Base-by-base conservation (phyloP, 2,113 vertebrate species). In the Eulemur rufifrons region DNA sequence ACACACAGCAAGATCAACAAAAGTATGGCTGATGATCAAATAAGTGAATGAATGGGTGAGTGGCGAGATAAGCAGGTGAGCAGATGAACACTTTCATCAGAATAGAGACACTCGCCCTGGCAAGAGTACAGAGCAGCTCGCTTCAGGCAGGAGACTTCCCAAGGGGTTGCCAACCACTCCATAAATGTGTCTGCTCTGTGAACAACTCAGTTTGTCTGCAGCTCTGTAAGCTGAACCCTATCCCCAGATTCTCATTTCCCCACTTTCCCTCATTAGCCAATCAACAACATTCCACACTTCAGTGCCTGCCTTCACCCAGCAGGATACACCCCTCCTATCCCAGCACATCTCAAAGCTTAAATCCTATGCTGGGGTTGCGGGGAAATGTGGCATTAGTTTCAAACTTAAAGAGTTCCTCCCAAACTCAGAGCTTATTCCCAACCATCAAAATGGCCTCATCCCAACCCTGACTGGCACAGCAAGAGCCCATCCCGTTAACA, bases 401-500 rank as follows among this genome's bases (percentile, higher is more conserved):
- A 64, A 97, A 86, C 73, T 78, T 90, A 78, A 80, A 82, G 32
- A 78, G 47, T 85, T 95, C 92, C 59, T 94, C 64, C 37, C 69
- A 86, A 86, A 71, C 83, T 95, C 85, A 86, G 29, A 95, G 77
- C 89, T 95, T 95, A 97, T 95, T 88, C 76, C 68, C 76, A 92
- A 97, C 52, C 74, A 95, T 94, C 81, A 87, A 96, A 96, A 96
- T 42, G n/a, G 96, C 81, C 61, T 92, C 90, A 88, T 84, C 86
- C 92, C 82, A 96, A 74, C 73, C 73, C 90, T 95, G 91, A 97
- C 3, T 96, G 96, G 94, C 92, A 97, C 61, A 81, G 91, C 93
- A 92, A 95, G 39, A 97, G 61, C 68, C 96, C 77, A 71, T 88
- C 56, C 89, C 93, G 96, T 93, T 96, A 97, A 94, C 89, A 96